A percentile compares a stretch with the other conserved stretches of the same genome.
These are phyloP conservation scores for Ibidorhyncha struthersii DNA, from an alignment of 2,113 vertebrate genomes.

Conservation along the genomic window DNA sequence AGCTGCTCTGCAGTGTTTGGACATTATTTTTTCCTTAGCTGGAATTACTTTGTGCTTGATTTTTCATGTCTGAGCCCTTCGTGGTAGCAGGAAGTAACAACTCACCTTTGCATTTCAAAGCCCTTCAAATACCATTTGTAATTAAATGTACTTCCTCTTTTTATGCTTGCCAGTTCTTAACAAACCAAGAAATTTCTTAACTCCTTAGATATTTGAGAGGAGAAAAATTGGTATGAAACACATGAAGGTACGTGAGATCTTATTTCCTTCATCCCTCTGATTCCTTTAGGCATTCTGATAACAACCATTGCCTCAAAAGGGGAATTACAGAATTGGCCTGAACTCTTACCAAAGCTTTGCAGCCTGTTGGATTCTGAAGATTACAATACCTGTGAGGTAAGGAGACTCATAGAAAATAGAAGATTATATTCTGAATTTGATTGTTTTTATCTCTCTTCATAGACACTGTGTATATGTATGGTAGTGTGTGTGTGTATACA, in stretches of 20 bases:
- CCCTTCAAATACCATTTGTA: not conserved
- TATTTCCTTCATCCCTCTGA: not conserved
- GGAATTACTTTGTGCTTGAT: not conserved
- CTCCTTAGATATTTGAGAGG: not conserved
- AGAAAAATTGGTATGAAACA: not conserved
- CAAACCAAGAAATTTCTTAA: not conserved
- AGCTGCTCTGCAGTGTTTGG: not conserved
- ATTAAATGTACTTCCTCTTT: not conserved
- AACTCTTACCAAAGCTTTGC: slow-evolving; percentile 95
- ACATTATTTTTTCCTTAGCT: not conserved
- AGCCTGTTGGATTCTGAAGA: slow-evolving; percentile 94
- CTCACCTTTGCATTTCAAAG: not conserved
- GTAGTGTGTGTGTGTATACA: not conserved
- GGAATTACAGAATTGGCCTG: slow-evolving; percentile 96
- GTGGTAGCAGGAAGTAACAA: not conserved
- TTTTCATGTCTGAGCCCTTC: not conserved
- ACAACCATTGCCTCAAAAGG: slow-evolving; percentile 98
- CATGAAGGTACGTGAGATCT: not conserved
- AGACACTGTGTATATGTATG: rapidly evolving
- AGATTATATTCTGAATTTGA: not conserved
- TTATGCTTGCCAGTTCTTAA: not conserved
- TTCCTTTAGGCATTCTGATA: slow-evolving; percentile 88
- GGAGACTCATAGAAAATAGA: not conserved
- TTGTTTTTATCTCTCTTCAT: not conserved
- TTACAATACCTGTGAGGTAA: slow-evolving; percentile 98